These are phyloP conservation scores for Melieria picta DNA, from an alignment of 2,888 invertebrate species.

Conservation along the genomic window DNA sequence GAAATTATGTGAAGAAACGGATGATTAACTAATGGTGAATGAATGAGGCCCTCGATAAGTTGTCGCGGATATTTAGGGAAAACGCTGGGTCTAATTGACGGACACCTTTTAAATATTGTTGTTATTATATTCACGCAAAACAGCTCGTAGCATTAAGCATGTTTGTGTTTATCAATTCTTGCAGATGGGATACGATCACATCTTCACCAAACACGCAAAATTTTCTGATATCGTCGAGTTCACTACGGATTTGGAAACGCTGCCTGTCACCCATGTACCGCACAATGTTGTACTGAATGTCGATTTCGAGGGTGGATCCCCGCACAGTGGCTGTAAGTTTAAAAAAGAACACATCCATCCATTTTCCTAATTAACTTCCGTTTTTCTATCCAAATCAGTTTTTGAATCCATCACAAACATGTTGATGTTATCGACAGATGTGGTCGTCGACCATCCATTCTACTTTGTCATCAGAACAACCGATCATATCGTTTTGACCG, in stretches of 20 bases:
- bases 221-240: constrained; percentile 40
- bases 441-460: constrained; percentile 56
- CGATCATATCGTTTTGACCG: constrained; percentile 47
- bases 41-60: too few species aligned
- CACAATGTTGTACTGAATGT: constrained; percentile 46
- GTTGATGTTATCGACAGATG: constrained; percentile 46
- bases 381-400: not conserved
- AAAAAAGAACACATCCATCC: not conserved
- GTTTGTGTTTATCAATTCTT: constrained; percentile 2
- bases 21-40: too few species aligned
- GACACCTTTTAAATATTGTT: not conserved
- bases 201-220: constrained; percentile 45
- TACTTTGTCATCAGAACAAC: constrained; percentile 49
- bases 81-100: too few species aligned
- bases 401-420: constrained; percentile 47
- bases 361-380: not conserved
- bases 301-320: constrained; percentile 43
- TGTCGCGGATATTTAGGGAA: too few species aligned
- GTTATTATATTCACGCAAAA: not conserved
- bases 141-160: too few species aligned
- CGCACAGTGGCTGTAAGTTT: constrained; percentile 44
- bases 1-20: too few species aligned
- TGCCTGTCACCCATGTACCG: constrained; percentile 48
- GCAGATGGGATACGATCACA: constrained; percentile 47
- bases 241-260: constrained; percentile 43